phyloP scores from a whole-genome alignment of 2,113 vertebrate genomes.

The Gadus macrocephalus region DNA sequence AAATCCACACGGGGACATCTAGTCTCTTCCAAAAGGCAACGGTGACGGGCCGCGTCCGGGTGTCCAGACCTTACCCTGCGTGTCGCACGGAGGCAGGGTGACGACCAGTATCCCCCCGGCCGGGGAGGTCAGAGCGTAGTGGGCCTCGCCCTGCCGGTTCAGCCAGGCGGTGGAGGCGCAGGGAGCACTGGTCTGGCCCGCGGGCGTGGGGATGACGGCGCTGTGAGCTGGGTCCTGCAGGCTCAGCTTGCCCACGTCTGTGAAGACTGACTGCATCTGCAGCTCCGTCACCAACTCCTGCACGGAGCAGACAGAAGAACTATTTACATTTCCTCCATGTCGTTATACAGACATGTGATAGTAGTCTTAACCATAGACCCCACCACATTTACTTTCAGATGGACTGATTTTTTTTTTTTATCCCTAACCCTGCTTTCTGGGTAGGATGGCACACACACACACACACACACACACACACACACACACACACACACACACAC shows the following conservation, averaged over 20 bases:
- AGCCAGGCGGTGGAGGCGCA: slow-evolving; percentile 78
- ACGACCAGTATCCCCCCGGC: slow-evolving; percentile 84
- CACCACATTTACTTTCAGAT: no score
- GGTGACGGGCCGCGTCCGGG: no score
- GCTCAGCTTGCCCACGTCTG: slow-evolving; percentile 83
- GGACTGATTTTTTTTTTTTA: no score
- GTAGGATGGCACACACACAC: no score
- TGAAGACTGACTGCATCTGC: slow-evolving; percentile 91
- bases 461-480: no score
- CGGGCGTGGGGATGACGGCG: slow-evolving; percentile 69
- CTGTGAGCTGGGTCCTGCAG: slow-evolving; percentile 79
- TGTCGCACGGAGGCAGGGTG: slow-evolving; percentile 77
- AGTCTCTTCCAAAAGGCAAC: no score
- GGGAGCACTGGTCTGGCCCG: slow-evolving; percentile 58
- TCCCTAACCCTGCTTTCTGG: no score
- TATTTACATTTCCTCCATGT: no score
- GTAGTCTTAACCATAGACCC: no score
- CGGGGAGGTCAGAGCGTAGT: slow-evolving; percentile 83
- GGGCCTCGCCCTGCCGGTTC: slow-evolving; percentile 80
- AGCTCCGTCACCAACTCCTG: slow-evolving; percentile 87
- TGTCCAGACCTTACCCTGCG: slow-evolving; percentile 68
- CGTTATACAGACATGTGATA: no score
- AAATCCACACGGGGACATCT: no score
- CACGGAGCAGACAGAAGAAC: background rate
- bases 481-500: no score